Conservation (phyloP, 2,797 vertebrate genomes). For the Melanotaenia parkinsoni region DNA sequence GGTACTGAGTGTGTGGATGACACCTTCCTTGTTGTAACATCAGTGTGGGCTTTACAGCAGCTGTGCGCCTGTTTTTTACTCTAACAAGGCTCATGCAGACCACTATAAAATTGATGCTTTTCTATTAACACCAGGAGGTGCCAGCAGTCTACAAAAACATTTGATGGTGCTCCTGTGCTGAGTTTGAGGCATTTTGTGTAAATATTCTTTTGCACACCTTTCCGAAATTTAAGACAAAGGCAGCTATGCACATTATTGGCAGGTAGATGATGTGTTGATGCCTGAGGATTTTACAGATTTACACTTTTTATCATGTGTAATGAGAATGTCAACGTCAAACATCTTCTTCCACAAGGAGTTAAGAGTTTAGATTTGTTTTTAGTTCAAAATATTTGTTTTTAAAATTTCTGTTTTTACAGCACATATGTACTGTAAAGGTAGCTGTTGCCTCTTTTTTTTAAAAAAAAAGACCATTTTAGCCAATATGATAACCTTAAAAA, state of each 20-base stretch:
- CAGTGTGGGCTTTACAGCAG: slow-evolving; percentile 54
- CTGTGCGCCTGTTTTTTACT: slow-evolving; percentile 51
- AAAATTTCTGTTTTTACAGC: background rate
- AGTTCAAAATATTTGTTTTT: background rate
- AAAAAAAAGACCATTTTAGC: too few species aligned
- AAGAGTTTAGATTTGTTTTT: background rate
- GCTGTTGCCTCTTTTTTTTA: background rate
- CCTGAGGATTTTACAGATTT: background rate
- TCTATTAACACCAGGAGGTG: slow-evolving; percentile 48
- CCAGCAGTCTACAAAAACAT: slow-evolving; percentile 55
- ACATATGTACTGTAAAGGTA: background rate
- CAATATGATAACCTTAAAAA: background rate
- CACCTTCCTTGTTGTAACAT: slow-evolving; percentile 53
- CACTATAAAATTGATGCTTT: slow-evolving; percentile 36
- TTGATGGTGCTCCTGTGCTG: slow-evolving; percentile 23
- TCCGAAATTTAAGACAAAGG: background rate
- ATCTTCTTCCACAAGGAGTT: background rate
- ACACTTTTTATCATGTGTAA: background rate
- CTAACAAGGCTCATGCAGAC: slow-evolving; percentile 55
- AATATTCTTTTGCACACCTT: background rate
- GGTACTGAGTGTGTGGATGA: slow-evolving; percentile 21
- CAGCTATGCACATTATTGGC: background rate
- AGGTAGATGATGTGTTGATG: background rate
- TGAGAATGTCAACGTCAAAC: background rate
- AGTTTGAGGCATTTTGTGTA: background rate